Conservation (phyloP, 2,797 vertebrate species). For the Todus mexicanus region DNA sequence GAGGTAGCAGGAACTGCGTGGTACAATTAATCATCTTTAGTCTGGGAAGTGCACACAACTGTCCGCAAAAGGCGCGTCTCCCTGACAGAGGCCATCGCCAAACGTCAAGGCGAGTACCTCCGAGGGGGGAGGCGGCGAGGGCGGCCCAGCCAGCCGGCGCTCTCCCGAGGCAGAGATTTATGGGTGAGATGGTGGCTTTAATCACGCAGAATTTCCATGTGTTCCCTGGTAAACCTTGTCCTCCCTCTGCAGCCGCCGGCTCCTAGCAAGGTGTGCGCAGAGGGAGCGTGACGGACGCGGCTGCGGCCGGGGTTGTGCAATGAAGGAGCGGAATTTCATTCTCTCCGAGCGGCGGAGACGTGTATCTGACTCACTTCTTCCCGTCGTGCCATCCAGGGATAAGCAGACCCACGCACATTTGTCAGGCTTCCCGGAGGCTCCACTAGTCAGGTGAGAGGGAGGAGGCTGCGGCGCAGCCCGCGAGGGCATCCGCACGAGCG, state of each 20-base stretch:
- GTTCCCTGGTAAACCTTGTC: background rate
- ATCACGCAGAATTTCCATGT: background rate
- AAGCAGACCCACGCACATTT: background rate
- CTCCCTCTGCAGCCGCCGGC: background rate
- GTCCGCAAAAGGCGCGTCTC: background rate
- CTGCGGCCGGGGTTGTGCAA: background rate
- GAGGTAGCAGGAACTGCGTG: conserved; percentile 18
- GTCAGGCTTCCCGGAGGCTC: background rate
- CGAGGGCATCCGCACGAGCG: background rate
- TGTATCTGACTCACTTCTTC: conserved; percentile 9
- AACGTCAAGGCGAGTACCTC: background rate
- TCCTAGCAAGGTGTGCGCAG: background rate
- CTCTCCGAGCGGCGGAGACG: background rate
- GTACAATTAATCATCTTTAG: conserved; percentile 2
- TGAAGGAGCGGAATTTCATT: background rate
- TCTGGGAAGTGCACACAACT: background rate
- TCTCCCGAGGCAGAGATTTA: background rate
- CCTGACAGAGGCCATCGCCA: background rate
- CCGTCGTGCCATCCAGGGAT: conserved; percentile 1
- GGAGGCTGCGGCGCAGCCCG: background rate
- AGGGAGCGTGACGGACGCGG: background rate
- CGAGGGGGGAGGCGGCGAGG: background rate
- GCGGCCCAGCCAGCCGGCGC: background rate
- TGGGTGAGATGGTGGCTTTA: background rate
- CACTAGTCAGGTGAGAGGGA: conserved; percentile 35